Evolutionary conservation across 2,113 vertebrate genomes (phyloP).

Genomic region (Polypterus bichir): DNA sequence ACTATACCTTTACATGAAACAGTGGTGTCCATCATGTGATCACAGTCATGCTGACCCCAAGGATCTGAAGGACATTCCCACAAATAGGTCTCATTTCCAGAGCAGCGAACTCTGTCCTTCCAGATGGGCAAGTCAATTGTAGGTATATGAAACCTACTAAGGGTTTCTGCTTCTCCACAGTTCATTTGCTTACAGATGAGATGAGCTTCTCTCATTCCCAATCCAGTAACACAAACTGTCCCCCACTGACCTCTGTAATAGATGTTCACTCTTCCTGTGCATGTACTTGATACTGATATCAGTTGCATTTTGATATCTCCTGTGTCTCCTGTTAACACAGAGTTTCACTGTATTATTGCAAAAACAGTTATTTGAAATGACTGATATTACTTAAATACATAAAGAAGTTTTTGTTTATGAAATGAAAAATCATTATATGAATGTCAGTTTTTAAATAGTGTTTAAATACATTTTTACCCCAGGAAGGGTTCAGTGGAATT

Average conservation of each 20-base stretch:
- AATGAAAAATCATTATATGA: too few relatives aligned
- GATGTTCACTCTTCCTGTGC: constrained; percentile 27
- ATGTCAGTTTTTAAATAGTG: too few relatives aligned
- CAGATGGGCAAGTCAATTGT: constrained; percentile 14
- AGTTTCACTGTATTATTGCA: too few relatives aligned
- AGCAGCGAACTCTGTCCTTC: constrained; percentile 9
- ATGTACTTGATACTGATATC: neutral
- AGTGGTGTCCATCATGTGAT: constrained; percentile 17
- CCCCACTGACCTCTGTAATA: constrained; percentile 21
- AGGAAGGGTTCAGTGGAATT: too few relatives aligned
- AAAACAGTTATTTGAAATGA: too few relatives aligned
- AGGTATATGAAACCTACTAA: neutral
- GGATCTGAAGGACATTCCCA: constrained; percentile 8
- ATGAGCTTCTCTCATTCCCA: neutral
- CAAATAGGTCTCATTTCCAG: constrained; percentile 15
- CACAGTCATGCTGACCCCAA: constrained; percentile 20
- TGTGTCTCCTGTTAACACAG: too few relatives aligned
- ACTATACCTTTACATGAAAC: neutral
- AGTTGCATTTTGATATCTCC: too few relatives aligned
- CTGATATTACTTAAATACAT: too few relatives aligned
- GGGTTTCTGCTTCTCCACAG: constrained; percentile 19
- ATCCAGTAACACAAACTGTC: constrained; percentile 2
- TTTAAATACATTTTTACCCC: too few relatives aligned
- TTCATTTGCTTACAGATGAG: constrained; percentile 27
- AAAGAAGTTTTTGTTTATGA: too few relatives aligned